Evolutionary conservation across 2,888 invertebrate genomes (phyloP), one percentile per base, ranked within the genome.

Genomic region (Halocaridina rubra): DNA sequence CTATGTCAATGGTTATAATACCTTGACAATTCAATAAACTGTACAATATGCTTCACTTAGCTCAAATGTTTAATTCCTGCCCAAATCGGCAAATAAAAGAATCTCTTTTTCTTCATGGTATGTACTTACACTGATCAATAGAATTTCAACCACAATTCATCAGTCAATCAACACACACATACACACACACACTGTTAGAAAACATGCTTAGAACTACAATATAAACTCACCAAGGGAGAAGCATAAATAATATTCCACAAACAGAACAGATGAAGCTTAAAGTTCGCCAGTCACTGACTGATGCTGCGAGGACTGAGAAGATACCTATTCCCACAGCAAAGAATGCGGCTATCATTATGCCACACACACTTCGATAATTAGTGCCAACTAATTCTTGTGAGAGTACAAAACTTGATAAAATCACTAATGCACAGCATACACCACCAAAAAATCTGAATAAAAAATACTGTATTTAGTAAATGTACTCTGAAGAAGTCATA

Each of bases 301-400:
- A 77, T 53, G 88, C 88, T 13, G 89, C 89, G 24, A 89, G 16
- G 2, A 79, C 78, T 19, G 89, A 85, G 57, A 88, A 89, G 1
- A 89, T 46, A 0, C 89, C 88, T 24, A 90, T 89, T 59, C 90
- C 90, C 10, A 89, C 8, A 10, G 89, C 89, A 87, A 90, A 90
- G 71, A 88, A 77, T 69, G 61, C 32, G 19, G 81, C 57, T 8
- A 79, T 19, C 22, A 78, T 29, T 16, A 87, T 74, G 8, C 84
- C 87, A 84, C 74, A 78, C 59, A 85, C 61, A 69, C 87, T 87
- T 13, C 87, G 67, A 59, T 80, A 81, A 29, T 80, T 84, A n/a
- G 72, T 77, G 2, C 87, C 87, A 64, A 87, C 75, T 13, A 87
- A 71, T 67, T 87, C 87, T 79, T 87, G 87, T 24, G 85, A 87